These are phyloP conservation scores for Lepus americanus DNA, from an alignment of 2,113 vertebrate genomes.

Conservation along the genomic window DNA sequence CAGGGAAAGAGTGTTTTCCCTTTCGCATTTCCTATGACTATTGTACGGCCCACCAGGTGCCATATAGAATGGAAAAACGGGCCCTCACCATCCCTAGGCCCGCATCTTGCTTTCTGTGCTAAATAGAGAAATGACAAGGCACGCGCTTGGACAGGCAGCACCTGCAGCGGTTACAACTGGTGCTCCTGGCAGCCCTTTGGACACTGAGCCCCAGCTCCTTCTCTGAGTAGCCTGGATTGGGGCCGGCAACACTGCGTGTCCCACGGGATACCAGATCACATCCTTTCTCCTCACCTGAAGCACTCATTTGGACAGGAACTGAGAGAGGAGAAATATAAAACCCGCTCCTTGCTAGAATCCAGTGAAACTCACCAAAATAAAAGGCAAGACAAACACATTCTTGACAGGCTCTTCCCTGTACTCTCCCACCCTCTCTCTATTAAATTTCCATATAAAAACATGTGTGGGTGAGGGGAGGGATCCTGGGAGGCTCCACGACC, in stretches of 20 bases:
- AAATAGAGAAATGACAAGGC: not conserved
- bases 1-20: not conserved
- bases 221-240: not conserved
- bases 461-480: conserved; percentile 2
- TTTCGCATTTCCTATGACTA: no score
- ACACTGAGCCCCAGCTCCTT: not conserved
- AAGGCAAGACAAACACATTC: not conserved
- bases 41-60: no score
- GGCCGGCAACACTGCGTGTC: not conserved
- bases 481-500: not conserved
- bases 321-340: not conserved
- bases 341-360: not conserved
- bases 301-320: not conserved
- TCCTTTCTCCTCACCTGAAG: not conserved
- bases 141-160: accelerated
- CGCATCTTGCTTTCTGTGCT: not conserved
- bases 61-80: not conserved
- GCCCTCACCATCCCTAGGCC: not conserved
- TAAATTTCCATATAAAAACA: not conserved
- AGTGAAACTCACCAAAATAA: not conserved
- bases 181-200: not conserved
- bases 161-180: no score
- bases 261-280: not conserved
- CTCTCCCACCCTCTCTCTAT: not conserved
- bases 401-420: not conserved